Conservation (phyloP, 2,888 invertebrate species). For the Phortica magna region DNA sequence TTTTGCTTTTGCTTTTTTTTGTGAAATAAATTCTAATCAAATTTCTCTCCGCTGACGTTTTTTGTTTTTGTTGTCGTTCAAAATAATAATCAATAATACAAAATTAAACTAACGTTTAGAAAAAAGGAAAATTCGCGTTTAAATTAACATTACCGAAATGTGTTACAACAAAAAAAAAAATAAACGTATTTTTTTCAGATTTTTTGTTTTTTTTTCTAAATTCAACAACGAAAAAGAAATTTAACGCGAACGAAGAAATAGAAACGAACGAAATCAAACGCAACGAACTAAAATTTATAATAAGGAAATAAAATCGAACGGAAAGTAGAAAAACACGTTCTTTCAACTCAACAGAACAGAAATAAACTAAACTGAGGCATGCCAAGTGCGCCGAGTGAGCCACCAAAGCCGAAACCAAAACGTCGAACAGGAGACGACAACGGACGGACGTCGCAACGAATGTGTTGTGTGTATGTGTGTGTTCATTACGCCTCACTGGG, state of each 20-base stretch:
- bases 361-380: slow-evolving; percentile 75
- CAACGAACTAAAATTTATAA: slow-evolving; percentile 70
- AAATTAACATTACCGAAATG: slow-evolving; percentile 43
- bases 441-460: background rate
- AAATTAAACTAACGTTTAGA: slow-evolving; percentile 20
- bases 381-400: slow-evolving; percentile 33
- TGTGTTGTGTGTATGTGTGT: background rate
- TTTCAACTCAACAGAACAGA: slow-evolving; percentile 78
- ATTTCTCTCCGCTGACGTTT: background rate
- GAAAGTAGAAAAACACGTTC: slow-evolving; percentile 77
- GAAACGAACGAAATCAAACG: slow-evolving; percentile 51
- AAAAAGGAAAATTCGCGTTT: slow-evolving; percentile 42
- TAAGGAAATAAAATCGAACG: slow-evolving; percentile 77
- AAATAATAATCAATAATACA: background rate
- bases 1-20: slow-evolving; percentile 33
- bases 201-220: slow-evolving; percentile 38
- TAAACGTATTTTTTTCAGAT: background rate
- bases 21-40: slow-evolving; percentile 27
- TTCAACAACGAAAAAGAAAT: slow-evolving; percentile 34
- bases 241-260: slow-evolving; percentile 31
- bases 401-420: slow-evolving; percentile 33
- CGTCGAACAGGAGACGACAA: background rate
- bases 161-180: slow-evolving; percentile 44
- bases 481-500: background rate
- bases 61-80: background rate